Evolutionary conservation across 2,113 vertebrate species (phyloP).

Genomic region (Promerops cafer): DNA sequence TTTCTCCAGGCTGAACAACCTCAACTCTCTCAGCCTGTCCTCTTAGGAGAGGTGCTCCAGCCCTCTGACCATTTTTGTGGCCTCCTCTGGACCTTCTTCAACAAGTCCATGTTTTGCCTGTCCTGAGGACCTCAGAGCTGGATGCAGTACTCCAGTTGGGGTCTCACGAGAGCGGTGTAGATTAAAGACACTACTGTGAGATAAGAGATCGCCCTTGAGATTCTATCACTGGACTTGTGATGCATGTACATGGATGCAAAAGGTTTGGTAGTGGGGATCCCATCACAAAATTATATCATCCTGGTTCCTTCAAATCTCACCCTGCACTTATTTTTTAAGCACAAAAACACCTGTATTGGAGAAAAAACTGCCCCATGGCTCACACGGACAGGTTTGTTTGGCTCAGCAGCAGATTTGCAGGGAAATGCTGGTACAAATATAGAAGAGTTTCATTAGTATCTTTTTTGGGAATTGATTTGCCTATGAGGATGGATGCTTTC

Average conservation of each 20-base stretch:
- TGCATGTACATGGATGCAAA: background rate
- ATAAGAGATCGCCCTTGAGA: background rate
- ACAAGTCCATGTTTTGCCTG: rapidly evolving
- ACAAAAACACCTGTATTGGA: background rate
- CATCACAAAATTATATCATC: background rate
- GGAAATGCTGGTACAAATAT: background rate
- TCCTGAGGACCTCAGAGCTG: background rate
- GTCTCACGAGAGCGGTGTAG: background rate
- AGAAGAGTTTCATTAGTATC: background rate
- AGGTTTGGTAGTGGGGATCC: background rate
- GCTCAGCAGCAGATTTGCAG: background rate
- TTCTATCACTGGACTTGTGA: background rate
- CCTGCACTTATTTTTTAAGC: background rate
- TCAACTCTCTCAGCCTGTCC: background rate
- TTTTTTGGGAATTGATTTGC: background rate
- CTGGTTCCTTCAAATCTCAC: background rate
- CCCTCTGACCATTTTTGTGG: rapidly evolving
- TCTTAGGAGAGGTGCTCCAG: background rate
- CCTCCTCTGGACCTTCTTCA: background rate
- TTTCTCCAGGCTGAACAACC: background rate
- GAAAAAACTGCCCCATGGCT: background rate
- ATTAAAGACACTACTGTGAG: background rate
- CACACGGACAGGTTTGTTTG: background rate
- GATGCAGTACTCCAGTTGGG: background rate
- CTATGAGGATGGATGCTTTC: background rate